Conservation (phyloP, 2,888 invertebrate genomes). For the Strigamia maritima region DNA sequence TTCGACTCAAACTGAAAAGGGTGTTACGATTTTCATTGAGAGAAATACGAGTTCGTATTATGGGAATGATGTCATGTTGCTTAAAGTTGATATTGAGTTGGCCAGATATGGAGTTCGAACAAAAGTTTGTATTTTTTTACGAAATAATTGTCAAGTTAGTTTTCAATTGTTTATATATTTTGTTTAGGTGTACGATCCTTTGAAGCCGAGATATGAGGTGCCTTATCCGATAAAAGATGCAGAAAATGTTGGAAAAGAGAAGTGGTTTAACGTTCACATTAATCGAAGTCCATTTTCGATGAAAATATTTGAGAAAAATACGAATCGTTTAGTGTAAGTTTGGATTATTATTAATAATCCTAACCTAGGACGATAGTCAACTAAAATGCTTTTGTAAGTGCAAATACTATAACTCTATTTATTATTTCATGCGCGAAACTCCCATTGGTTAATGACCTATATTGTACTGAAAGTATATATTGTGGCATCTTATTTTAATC, state of each 20-base stretch:
- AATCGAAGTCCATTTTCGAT: constrained; percentile 56
- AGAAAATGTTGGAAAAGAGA: constrained; percentile 47
- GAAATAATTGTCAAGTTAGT: not conserved
- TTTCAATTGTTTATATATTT: constrained; percentile 31
- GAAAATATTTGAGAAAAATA: constrained; percentile 36
- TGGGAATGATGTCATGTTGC: constrained; percentile 62
- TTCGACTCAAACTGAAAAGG: constrained; percentile 61
- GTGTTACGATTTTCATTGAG: constrained; percentile 60
- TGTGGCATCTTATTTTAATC: no score
- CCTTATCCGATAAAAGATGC: constrained; percentile 62
- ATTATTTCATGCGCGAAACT: no score
- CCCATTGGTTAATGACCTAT: no score
- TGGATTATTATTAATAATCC: no score
- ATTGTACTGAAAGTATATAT: no score
- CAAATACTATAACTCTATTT: no score
- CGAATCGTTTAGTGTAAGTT: not conserved
- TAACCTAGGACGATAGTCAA: no score
- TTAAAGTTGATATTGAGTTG: constrained; percentile 62
- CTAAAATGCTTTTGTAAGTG: no score
- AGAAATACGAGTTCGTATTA: constrained; percentile 61
- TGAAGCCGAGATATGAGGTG: constrained; percentile 38
- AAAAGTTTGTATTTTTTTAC: not conserved
- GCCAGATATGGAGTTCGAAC: constrained; percentile 48
- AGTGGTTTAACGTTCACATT: constrained; percentile 55
- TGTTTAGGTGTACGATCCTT: constrained; percentile 41